Percentiles rank a stretch among this genome's conserved stretches.
phyloP scores from a whole-genome alignment of 2,888 invertebrate species.

The Drepanosiphum platanoidis region DNA sequence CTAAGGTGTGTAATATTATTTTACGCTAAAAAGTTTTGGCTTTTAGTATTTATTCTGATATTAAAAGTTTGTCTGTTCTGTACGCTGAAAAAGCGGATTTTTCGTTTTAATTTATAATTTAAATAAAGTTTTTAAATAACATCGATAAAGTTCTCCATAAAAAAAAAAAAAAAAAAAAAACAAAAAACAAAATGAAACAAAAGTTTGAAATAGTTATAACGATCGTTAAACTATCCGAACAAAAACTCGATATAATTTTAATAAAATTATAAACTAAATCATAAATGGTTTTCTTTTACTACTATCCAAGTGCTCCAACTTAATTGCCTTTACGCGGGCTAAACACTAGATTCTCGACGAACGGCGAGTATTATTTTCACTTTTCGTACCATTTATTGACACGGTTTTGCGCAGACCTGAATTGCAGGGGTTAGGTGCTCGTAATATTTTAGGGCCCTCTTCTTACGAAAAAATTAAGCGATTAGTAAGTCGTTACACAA shows the following conservation, averaged over 20 bases:
- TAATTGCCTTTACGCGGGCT: not conserved
- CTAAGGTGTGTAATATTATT: not conserved
- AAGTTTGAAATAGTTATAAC: constrained; percentile 10
- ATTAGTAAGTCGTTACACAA: too few species aligned
- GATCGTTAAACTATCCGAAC: constrained; percentile 4
- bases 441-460: too few species aligned
- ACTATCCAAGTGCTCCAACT: not conserved
- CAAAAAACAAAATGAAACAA: constrained; percentile 8
- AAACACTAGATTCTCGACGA: too few species aligned
- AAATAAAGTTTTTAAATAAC: constrained; percentile 34
- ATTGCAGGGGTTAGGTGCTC: too few species aligned
- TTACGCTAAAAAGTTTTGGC: not conserved
- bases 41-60: constrained; percentile 20
- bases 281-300: not conserved
- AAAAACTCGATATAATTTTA: not conserved
- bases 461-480: too few species aligned
- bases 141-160: not conserved
- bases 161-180: not conserved
- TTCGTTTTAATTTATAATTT: constrained; percentile 17
- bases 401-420: too few species aligned
- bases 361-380: too few species aligned
- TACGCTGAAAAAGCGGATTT: not conserved
- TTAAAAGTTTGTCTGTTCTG: not conserved
- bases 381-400: too few species aligned
- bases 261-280: constrained; percentile 1